Conservation (phyloP, 2,888 invertebrate genomes). For the Chrysolina oricalcia region DNA sequence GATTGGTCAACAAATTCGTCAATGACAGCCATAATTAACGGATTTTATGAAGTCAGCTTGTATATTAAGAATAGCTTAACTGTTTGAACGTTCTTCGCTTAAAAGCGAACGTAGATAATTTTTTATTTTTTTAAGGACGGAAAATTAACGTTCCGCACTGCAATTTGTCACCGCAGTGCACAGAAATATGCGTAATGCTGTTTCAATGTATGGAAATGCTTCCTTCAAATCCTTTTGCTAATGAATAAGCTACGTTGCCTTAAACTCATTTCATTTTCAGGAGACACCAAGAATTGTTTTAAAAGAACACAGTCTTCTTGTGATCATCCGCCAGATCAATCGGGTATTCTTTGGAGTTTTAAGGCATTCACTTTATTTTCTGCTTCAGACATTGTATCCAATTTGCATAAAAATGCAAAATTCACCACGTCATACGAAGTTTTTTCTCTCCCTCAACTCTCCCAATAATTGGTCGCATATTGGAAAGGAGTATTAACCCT, state of each 20-base stretch:
- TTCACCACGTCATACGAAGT: background rate
- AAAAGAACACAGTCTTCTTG: background rate
- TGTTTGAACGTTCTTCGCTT: conserved; percentile 9
- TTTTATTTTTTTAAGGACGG: background rate
- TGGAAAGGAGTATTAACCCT: conserved; percentile 2
- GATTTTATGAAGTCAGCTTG: background rate
- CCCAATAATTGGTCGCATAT: background rate
- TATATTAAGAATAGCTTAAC: background rate
- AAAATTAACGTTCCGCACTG: background rate
- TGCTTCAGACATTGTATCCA: conserved; percentile 9
- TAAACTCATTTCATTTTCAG: background rate
- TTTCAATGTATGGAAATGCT: conserved; percentile 12
- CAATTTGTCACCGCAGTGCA: no score
- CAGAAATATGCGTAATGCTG: no score
- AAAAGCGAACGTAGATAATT: background rate
- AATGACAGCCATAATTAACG: conserved; percentile 6
- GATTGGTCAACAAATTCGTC: conserved; percentile 2
- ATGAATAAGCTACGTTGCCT: background rate
- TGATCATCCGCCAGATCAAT: no score
- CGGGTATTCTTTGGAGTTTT: background rate
- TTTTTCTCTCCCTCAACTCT: background rate
- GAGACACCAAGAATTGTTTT: background rate
- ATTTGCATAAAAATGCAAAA: conserved; percentile 9
- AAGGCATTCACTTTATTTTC: background rate
- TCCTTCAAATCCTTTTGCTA: conserved; percentile 5